Conservation (phyloP, 1,140 invertebrate species). For the Drosophila grimshawi region DNA sequence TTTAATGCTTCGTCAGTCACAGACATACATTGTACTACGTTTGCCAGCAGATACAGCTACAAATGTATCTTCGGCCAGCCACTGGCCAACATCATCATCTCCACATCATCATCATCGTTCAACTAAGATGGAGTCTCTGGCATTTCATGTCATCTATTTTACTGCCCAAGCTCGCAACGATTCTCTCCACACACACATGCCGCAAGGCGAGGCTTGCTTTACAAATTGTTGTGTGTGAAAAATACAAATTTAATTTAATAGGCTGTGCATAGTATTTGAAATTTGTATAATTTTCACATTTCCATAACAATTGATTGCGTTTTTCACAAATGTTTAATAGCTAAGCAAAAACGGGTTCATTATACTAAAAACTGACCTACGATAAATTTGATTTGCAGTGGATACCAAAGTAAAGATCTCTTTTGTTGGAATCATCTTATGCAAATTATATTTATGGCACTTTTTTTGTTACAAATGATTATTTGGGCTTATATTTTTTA, state of each 20-base stretch:
- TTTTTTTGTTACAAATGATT: no score
- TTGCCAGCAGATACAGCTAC: constrained; percentile 19
- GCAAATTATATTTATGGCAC: no score
- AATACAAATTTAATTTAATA: not conserved
- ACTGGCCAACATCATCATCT: constrained; percentile 35
- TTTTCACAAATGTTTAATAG: no score
- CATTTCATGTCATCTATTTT: constrained; percentile 55
- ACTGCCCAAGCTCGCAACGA: constrained; percentile 25
- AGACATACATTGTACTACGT: constrained; percentile 7
- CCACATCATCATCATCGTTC: constrained; percentile 14
- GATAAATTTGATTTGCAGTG: no score
- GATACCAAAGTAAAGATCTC: no score
- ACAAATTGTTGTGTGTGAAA: not conserved
- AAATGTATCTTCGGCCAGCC: constrained; percentile 42
- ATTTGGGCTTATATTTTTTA: no score
- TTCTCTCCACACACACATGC: constrained; percentile 27
- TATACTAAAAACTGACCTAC: no score
- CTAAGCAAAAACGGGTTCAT: no score
- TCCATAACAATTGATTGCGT: not conserved
- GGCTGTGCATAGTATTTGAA: not conserved
- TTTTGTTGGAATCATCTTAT: no score
- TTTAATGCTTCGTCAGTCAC: constrained; percentile 56
- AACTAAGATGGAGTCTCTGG: constrained; percentile 26
- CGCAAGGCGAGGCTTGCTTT: constrained; percentile 11
- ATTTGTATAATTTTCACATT: not conserved